Evolutionary conservation across 2,797 vertebrate species (phyloP), one percentile per base, ranked within the genome.

Genomic region (Lutjanus argentimaculatus): DNA sequence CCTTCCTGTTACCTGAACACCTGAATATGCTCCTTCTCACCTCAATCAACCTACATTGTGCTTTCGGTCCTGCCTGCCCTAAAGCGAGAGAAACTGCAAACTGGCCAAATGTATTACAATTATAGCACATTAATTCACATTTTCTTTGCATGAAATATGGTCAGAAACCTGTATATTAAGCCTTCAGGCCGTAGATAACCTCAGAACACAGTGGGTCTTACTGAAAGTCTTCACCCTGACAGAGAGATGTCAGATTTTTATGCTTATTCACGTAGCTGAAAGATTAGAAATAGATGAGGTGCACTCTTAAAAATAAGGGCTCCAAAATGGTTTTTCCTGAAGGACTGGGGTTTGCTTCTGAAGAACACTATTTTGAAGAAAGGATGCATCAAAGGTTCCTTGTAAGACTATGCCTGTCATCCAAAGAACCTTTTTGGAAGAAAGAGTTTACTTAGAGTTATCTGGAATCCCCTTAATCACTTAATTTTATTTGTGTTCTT

Each of bases 61-160:
- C 53, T 59, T 25, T 48, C 16, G 53, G 53, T 21, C 40, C 6
- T 13, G 4, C 1, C 49, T 40, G 36, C 19, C 16, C 7, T n/a
- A n/a, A 12, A 53, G 8, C 48, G 5, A 61, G 30, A 56, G 2
- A 42, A 55, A 52, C 42, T 7, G 19, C 19, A 65, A 64, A 58
- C 17, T 16, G n/a, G 15, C 51, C 7, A 67, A 53, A 59, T 36
- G 49, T 59, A 64, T n/a, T 25, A 8, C 6, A 1, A 30, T 45
- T 36, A 42, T 42, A 22, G 40, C 68, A 0, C 21, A 51, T 64
- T 57, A 48, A 55, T 72, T 72, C 6, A 48, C 30, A 25, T 59
- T 63, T 75, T 48, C 30, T 69, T 57, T 75, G 15, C 14, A 52
- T 72, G 25, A 21, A 49, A 45, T 48, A 19, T 72, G 25, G 25